Percentiles rank a stretch among this genome's conserved stretches.
These are phyloP conservation scores for Apogon hyalosoma DNA, from an alignment of 2,797 vertebrate species.

Conservation along the genomic window DNA sequence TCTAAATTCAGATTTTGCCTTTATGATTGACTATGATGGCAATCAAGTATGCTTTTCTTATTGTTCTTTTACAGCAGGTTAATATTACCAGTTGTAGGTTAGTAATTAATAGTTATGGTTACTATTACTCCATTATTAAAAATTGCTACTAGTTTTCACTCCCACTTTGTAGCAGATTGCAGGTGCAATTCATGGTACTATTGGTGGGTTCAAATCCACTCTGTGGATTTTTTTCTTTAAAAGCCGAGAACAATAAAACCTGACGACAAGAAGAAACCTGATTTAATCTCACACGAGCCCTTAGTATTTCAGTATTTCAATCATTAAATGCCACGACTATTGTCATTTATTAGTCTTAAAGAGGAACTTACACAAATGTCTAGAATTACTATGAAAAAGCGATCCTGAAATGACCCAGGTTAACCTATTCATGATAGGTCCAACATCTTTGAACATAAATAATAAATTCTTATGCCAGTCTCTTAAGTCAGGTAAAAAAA, in stretches of 20 bases:
- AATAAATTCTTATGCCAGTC: constrained; percentile 43
- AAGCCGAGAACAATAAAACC: too few relatives aligned
- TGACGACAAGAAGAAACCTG: not conserved
- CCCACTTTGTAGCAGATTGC: too few relatives aligned
- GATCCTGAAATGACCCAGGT: constrained; percentile 22
- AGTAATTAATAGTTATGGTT: not conserved
- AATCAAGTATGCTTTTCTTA: constrained; percentile 10
- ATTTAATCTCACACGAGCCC: not conserved
- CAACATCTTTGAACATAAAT: constrained; percentile 50
- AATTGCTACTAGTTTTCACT: not conserved
- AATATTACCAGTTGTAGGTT: not conserved
- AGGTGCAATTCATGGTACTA: too few relatives aligned
- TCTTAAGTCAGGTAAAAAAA: constrained; percentile 53
- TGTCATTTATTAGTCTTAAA: constrained; percentile 46
- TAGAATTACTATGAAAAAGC: constrained; percentile 32
- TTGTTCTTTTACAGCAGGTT: not conserved
- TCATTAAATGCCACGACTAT: not conserved
- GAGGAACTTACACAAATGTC: constrained; percentile 38
- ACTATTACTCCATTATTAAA: not conserved
- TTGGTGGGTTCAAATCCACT: too few relatives aligned
- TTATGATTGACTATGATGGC: constrained; percentile 45
- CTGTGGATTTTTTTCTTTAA: too few relatives aligned
- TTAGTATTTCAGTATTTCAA: constrained; percentile 1
- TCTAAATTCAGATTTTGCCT: constrained; percentile 27
- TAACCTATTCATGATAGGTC: constrained; percentile 39